Conservation (phyloP, 1,140 invertebrate species). For the Caenorhabditis brenneri region DNA sequence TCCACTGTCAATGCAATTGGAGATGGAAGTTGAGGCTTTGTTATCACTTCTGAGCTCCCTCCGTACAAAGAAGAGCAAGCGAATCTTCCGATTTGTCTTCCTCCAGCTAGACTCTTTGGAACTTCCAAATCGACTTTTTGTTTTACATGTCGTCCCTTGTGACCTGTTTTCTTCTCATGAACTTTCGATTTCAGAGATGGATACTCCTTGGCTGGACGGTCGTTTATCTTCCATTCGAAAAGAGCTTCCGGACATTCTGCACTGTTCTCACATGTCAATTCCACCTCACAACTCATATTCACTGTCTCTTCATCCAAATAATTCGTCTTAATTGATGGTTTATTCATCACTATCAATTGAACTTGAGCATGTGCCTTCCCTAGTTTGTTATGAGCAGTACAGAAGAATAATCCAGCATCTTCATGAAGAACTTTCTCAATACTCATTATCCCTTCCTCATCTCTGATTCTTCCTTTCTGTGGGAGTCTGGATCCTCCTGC, state of each 20-base stretch:
- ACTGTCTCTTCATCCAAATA: constrained; percentile 31
- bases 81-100: constrained; percentile 31
- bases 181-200: constrained; percentile 45
- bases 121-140: constrained; percentile 27
- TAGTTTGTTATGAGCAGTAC: constrained; percentile 46
- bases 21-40: constrained; percentile 2
- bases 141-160: constrained; percentile 18
- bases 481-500: constrained; percentile 36
- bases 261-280: constrained; percentile 41
- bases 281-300: constrained; percentile 52
- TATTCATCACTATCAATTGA: constrained; percentile 43
- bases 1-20: constrained; percentile 34
- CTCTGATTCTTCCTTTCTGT: constrained; percentile 32
- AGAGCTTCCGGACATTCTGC: constrained; percentile 48
- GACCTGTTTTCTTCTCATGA: constrained; percentile 37
- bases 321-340: constrained; percentile 36
- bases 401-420: constrained; percentile 52
- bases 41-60: neutral
- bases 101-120: neutral
- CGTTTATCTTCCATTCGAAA: constrained; percentile 43
- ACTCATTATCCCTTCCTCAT: constrained; percentile 40
- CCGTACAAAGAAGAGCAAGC: constrained; percentile 27
- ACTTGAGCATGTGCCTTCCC: constrained; percentile 46
- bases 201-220: constrained; percentile 30
- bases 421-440: constrained; percentile 49